These are phyloP conservation scores for Diuraphis noxia DNA, from an alignment of 1,140 invertebrate genomes.

Conservation along the genomic window DNA sequence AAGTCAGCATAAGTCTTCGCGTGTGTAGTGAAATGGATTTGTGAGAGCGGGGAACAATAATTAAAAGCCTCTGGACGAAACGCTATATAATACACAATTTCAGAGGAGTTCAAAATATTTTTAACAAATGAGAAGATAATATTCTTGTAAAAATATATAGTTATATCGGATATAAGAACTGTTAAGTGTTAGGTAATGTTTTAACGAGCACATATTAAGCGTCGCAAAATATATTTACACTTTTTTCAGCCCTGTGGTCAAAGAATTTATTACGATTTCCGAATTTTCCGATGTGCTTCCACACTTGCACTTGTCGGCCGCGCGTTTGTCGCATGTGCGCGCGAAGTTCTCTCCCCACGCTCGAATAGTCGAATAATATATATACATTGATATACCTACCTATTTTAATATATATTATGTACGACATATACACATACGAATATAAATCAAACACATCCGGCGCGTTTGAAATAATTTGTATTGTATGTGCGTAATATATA, in stretches of 20 bases:
- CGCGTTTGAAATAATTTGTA: conserved; percentile 31
- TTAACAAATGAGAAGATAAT: neutral
- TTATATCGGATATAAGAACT: neutral
- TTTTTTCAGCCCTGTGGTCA: neutral
- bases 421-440: neutral
- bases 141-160: neutral
- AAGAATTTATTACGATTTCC: neutral
- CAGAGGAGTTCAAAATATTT: neutral
- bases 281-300: neutral
- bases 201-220: neutral
- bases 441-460: conserved; percentile 51
- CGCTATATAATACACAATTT: neutral
- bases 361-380: neutral
- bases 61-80: neutral
- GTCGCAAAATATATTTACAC: neutral
- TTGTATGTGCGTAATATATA: neutral
- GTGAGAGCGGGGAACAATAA: neutral
- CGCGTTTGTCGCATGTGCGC: conserved; percentile 2
- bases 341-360: conserved; percentile 18
- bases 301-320: neutral
- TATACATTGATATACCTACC: neutral
- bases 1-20: neutral
- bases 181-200: too few species aligned
- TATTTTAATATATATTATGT: neutral
- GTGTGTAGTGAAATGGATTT: neutral